Evolutionary conservation across 2,888 invertebrate species (phyloP).

Genomic region (Sesia bembeciformis): DNA sequence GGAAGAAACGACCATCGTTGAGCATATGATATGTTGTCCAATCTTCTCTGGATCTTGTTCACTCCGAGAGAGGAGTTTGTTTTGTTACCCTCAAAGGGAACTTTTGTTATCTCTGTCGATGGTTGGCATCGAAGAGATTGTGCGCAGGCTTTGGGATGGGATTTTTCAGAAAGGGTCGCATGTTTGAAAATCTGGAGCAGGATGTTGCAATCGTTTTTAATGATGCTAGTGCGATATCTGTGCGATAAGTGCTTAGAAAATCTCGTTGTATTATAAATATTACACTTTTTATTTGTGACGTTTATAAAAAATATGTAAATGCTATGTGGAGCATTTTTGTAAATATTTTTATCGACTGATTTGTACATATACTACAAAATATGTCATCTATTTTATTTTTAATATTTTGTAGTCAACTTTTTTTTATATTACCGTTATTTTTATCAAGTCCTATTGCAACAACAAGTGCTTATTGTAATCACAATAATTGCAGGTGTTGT

Average conservation of each 20-base stretch:
- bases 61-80: conserved; percentile 64
- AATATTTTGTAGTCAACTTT: too few relatives aligned
- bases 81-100: conserved; percentile 41
- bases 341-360: too few relatives aligned
- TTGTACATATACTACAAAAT: too few relatives aligned
- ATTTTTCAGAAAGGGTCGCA: background rate
- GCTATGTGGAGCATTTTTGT: too few relatives aligned
- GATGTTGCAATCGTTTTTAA: background rate
- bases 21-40: conserved; percentile 77
- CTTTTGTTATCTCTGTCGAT: conserved; percentile 38
- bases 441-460: too few relatives aligned
- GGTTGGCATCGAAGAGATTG: conserved; percentile 6
- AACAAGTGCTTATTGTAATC: too few relatives aligned
- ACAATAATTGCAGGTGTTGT: too few relatives aligned
- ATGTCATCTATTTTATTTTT: too few relatives aligned
- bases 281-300: too few relatives aligned
- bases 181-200: background rate
- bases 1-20: conserved; percentile 85
- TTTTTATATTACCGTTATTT: too few relatives aligned
- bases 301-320: too few relatives aligned
- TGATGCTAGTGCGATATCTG: background rate
- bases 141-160: background rate
- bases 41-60: conserved; percentile 13
- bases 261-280: too few relatives aligned
- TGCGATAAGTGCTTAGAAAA: background rate